Conservation (phyloP, 2,797 vertebrate genomes). For the Oreochromis grahami region DNA sequence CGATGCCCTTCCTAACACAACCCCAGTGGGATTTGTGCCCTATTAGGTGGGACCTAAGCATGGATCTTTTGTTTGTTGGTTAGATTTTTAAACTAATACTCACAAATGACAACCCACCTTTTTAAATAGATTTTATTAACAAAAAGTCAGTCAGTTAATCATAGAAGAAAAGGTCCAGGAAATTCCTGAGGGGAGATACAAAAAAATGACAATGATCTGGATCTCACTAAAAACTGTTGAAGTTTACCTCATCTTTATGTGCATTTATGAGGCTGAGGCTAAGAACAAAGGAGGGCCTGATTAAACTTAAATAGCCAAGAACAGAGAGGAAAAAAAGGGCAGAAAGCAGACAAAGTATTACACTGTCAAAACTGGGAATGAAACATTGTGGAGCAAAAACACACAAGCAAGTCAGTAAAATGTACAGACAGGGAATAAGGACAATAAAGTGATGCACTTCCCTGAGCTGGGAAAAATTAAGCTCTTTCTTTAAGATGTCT, state of each 20-base stretch:
- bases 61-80: not conserved
- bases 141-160: slow-evolving; percentile 38
- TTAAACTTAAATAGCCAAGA: not conserved
- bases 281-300: not conserved
- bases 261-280: slow-evolving; percentile 26
- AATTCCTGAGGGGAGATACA: slow-evolving; percentile 49
- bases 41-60: not conserved
- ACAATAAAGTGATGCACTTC: slow-evolving; percentile 14
- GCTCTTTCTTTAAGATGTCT: not conserved
- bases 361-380: not conserved
- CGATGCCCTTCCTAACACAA: not conserved
- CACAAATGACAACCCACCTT: not conserved
- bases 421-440: not conserved
- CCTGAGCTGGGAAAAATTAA: slow-evolving; percentile 50
- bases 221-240: not conserved
- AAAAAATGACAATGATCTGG: not conserved
- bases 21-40: not conserved
- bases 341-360: not conserved
- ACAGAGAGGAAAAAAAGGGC: not conserved
- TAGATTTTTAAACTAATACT: not conserved
- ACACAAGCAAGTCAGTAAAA: not conserved
- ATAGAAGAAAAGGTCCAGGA: slow-evolving; percentile 34
- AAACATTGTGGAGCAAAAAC: not conserved
- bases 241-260: slow-evolving; percentile 18
- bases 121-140: slow-evolving; percentile 60